A percentile compares a stretch with the other conserved stretches of the same genome.
Evolutionary conservation across 2,113 vertebrate species (phyloP).

Genomic region (Melanerpes formicivorus): DNA sequence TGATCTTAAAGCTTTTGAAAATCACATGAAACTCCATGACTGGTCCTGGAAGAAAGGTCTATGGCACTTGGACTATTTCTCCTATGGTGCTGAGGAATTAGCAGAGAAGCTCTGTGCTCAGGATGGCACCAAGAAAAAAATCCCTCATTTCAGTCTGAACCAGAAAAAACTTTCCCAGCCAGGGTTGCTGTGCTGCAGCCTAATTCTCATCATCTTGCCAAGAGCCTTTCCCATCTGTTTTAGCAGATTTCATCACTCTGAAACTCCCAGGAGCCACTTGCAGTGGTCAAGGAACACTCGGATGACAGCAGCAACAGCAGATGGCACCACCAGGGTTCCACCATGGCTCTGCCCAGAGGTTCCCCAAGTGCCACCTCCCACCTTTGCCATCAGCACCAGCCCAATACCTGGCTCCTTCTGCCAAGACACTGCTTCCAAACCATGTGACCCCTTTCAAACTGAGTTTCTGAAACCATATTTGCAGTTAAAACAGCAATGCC

Average conservation of each 20-base stretch:
- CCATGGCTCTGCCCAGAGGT: neutral
- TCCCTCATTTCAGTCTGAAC: neutral
- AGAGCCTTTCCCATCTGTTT: neutral
- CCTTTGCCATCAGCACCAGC: neutral
- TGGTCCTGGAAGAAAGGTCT: too few species aligned
- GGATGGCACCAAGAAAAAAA: neutral
- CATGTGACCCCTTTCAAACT: neutral
- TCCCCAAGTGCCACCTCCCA: neutral
- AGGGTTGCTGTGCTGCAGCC: neutral
- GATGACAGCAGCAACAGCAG: neutral
- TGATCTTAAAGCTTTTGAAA: too few species aligned
- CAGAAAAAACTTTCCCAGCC: neutral
- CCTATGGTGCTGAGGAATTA: neutral
- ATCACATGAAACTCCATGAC: too few species aligned
- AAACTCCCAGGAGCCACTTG: neutral
- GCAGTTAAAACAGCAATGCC: neutral
- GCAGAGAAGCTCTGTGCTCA: neutral
- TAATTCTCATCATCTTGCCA: neutral
- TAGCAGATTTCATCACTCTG: neutral
- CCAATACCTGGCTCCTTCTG: neutral
- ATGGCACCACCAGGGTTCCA: rapidly evolving
- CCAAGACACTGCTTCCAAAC: neutral
- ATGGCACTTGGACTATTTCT: too few species aligned
- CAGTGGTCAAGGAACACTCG: neutral
- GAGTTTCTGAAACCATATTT: neutral